These are phyloP conservation scores for Pangasianodon hypophthalmus DNA, from an alignment of 2,113 vertebrate species.

Conservation along the genomic window DNA sequence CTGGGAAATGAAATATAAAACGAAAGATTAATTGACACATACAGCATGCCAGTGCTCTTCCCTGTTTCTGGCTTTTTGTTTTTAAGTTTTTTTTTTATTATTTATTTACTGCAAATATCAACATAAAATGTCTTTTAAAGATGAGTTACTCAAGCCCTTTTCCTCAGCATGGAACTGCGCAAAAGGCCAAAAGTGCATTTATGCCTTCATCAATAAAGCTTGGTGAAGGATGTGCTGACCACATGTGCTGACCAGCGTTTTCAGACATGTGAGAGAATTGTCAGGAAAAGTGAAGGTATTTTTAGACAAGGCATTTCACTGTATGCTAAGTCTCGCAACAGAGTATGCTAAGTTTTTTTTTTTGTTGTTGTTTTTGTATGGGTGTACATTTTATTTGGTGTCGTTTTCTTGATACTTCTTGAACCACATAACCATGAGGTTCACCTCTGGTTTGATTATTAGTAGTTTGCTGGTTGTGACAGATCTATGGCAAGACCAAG, in stretches of 20 bases:
- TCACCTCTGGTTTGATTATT: not conserved
- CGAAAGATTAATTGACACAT: conserved; percentile 38
- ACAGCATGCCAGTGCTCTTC: not conserved
- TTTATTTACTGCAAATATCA: not conserved
- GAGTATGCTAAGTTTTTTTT: not conserved
- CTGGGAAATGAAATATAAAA: conserved; percentile 50
- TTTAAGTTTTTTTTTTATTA: not conserved
- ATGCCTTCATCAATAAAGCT: conserved; percentile 41
- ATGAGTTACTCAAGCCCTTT: conserved; percentile 2
- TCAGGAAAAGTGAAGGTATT: not conserved
- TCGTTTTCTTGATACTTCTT: not conserved
- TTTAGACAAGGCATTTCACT: not conserved
- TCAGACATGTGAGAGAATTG: not conserved
- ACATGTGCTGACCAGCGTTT: not conserved
- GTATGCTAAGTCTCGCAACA: not conserved
- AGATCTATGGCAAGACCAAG: not conserved
- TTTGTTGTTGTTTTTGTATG: not conserved
- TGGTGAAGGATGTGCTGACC: conserved; percentile 28
- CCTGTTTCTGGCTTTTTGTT: not conserved
- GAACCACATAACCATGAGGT: not conserved
- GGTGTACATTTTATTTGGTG: not conserved
- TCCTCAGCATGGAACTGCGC: conserved; percentile 1
- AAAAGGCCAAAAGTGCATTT: not conserved
- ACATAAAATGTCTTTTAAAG: conserved; percentile 25
- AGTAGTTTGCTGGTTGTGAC: not conserved